Base-by-base conservation (phyloP, 2,888 invertebrate species). In the Tubiluchus corallicola region DNA sequence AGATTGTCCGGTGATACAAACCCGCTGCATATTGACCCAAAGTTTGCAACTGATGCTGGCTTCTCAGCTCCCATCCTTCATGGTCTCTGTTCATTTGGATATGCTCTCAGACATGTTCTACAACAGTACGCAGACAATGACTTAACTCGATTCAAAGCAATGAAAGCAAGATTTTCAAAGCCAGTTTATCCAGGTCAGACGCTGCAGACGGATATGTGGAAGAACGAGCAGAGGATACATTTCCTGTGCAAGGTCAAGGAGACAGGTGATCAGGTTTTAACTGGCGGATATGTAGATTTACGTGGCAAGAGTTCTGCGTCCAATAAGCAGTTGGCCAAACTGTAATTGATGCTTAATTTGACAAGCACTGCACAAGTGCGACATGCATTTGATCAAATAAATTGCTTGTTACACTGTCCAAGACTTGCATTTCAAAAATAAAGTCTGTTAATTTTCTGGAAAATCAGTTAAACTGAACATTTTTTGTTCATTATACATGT, bases 161-260 rank as follows among this genome's bases (percentile, higher is more conserved):
- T 92, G 20, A 96, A 96, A 78, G 75, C 68, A 4, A 76, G 98
- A 45, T 98, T 98, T 67, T 75, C 81, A 1, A 87, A 87, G 58
- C 88, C 96, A 0, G 88, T 94, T 3, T 56, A 79, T 50, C 96
- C 96, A 0, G 96, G 96, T 3, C 82, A 98, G 66, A 90, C 90
- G 0, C 68, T 98, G 37, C 71, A 74, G 56, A 82, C 94, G 1
- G 79, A 85, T 57, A 94, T 94, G 84, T 98, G 98, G 98, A 72
- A 74, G 51, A 79, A 82, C 53, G 81, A 79, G 29, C 76, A 74
- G 48, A 72, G 90, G 41, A 76, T 96, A 46, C 74, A 78, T 64
- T 92, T 94, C 69, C 78, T 82, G 67, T 82, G 84, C 21, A 74
- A 73, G 51, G 29, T 29, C 29, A 60, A 77, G 49, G 94, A 94